Conservation (phyloP, 2,113 vertebrate species). For the Microcebus jonahi region DNA sequence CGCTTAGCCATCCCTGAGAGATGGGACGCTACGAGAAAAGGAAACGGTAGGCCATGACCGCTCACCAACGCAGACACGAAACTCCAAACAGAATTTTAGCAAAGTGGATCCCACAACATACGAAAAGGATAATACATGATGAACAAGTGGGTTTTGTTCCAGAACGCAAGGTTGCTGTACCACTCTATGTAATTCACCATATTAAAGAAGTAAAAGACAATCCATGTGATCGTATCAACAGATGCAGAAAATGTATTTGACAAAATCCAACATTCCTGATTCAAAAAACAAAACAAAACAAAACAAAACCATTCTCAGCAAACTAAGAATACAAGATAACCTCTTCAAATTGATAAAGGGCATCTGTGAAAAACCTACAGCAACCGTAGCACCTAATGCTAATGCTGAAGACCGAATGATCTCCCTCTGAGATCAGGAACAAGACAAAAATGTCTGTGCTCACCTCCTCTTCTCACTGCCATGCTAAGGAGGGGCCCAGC, state of each 20-base stretch:
- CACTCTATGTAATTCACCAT: background rate
- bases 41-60: rapidly evolving
- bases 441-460: background rate
- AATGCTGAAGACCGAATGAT: background rate
- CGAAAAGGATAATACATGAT: no score
- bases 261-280: background rate
- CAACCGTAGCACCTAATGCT: background rate
- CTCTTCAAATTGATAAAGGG: background rate
- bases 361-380: background rate
- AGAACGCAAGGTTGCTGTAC: background rate
- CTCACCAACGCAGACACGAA: background rate
- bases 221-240: no score
- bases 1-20: background rate
- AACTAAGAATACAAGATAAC: background rate
- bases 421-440: background rate
- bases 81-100: background rate
- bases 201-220: no score
- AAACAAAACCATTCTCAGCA: background rate
- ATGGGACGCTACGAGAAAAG: background rate
- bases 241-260: background rate
- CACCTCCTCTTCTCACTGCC: background rate
- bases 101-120: background rate
- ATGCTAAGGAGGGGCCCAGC: background rate
- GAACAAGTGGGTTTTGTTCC: no score
- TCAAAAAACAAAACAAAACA: background rate